phyloP scores from a whole-genome alignment of 2,797 vertebrate genomes.

The Coranthus polyacanthus region DNA sequence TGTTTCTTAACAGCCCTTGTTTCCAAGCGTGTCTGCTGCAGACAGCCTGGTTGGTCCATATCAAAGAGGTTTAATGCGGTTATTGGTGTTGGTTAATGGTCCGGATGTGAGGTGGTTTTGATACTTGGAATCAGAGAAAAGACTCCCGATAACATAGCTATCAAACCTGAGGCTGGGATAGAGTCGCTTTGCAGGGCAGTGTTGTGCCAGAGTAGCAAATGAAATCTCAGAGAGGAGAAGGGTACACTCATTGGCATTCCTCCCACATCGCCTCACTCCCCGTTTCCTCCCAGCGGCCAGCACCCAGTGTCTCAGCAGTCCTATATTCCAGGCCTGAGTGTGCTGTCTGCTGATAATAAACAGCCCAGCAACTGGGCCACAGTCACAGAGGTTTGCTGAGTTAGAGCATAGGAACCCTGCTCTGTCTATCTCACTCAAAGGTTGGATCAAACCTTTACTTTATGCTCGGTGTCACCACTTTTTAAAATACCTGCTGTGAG shows the following conservation, averaged over 20 bases:
- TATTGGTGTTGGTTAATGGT: constrained; percentile 54
- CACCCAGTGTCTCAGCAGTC: constrained; percentile 63
- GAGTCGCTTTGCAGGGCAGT: constrained; percentile 43
- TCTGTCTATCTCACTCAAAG: constrained; percentile 45
- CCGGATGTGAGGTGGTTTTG: constrained; percentile 17
- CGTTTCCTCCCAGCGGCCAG: constrained; percentile 66
- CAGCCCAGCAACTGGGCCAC: constrained; percentile 44
- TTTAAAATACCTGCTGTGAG: constrained; percentile 55
- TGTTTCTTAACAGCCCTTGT: constrained; percentile 30
- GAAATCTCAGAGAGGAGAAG: constrained; percentile 59
- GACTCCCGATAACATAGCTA: constrained; percentile 42
- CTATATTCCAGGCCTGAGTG: constrained; percentile 61
- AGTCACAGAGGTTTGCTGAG: constrained; percentile 57
- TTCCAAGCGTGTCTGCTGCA: background rate
- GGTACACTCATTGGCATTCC: constrained; percentile 81
- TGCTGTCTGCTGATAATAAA: constrained; percentile 82
- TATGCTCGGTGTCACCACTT: constrained; percentile 45
- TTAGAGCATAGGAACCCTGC: constrained; percentile 27
- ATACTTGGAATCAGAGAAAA: constrained; percentile 49
- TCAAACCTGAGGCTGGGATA: constrained; percentile 55
- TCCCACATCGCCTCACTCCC: constrained; percentile 59
- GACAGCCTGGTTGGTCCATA: background rate
- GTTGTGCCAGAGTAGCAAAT: constrained; percentile 55
- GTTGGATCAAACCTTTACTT: constrained; percentile 56
- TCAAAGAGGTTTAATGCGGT: constrained; percentile 51